Evolutionary conservation across 2,797 vertebrate genomes (phyloP).

Genomic region (Sebastes oblongus): DNA sequence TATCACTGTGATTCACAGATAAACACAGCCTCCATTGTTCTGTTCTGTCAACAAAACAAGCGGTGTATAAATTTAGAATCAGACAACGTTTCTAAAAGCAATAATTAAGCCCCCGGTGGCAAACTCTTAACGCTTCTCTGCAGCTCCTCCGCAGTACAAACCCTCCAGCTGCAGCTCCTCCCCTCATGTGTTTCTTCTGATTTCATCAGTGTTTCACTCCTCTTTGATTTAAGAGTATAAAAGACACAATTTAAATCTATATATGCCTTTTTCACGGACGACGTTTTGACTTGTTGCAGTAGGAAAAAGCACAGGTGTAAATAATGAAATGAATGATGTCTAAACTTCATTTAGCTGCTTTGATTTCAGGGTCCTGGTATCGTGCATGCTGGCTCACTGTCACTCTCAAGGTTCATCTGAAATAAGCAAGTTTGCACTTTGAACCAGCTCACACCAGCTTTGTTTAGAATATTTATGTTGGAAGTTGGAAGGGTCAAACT

Average conservation of each 20-base stretch:
- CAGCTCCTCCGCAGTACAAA: background rate
- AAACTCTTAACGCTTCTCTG: background rate
- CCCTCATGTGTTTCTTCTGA: background rate
- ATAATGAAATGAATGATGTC: background rate
- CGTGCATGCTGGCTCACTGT: background rate
- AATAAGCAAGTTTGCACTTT: background rate
- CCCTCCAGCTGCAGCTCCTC: background rate
- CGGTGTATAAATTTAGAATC: background rate
- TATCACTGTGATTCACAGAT: background rate
- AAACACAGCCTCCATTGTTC: background rate
- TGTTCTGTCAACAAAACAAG: background rate
- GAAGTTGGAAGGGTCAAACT: too few relatives aligned
- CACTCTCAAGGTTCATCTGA: background rate
- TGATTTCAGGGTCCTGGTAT: background rate
- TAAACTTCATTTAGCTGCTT: background rate
- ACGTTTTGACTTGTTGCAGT: background rate
- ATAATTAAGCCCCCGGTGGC: background rate
- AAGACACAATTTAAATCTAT: background rate
- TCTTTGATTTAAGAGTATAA: background rate
- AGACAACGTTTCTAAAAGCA: background rate
- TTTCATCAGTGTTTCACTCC: background rate
- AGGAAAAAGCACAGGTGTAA: background rate
- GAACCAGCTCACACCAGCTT: background rate
- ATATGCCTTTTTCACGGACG: background rate
- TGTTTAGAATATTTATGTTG: too few relatives aligned